These are phyloP conservation scores for Fregata magnificens DNA, from an alignment of 2,113 vertebrate species.

Conservation along the genomic window DNA sequence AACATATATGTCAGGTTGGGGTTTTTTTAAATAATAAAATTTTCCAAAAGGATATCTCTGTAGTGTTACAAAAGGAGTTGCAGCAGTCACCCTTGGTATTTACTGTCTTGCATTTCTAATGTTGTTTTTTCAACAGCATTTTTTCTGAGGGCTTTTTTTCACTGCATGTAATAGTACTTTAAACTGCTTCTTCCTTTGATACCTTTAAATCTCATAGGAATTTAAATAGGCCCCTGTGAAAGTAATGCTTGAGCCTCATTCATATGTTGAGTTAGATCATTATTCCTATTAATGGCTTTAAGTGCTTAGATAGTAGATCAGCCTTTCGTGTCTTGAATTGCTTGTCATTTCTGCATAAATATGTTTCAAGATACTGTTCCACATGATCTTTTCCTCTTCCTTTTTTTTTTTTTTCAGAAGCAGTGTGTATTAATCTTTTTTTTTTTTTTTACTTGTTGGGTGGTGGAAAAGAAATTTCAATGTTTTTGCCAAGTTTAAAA, in stretches of 20 bases:
- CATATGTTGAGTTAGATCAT: slow-evolving; percentile 66
- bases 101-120: slow-evolving; percentile 60
- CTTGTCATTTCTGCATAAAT: slow-evolving; percentile 74
- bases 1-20: neutral
- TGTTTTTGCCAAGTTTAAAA: neutral
- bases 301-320: slow-evolving; percentile 72
- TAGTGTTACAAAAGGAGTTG: neutral
- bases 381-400: neutral
- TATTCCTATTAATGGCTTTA: slow-evolving; percentile 76
- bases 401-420: slow-evolving; percentile 35
- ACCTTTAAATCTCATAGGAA: slow-evolving; percentile 65
- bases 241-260: slow-evolving; percentile 67
- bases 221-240: slow-evolving; percentile 67
- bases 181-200: slow-evolving; percentile 60
- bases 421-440: slow-evolving; percentile 11
- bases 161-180: slow-evolving; percentile 22
- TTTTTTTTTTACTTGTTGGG: slow-evolving; percentile 25
- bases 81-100: slow-evolving; percentile 17
- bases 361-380: slow-evolving; percentile 34
- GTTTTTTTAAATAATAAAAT: neutral
- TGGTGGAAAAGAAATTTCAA: slow-evolving; percentile 5
- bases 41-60: neutral
- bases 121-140: slow-evolving; percentile 45
- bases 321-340: slow-evolving; percentile 58
- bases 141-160: slow-evolving; percentile 13